Percentiles rank a stretch among this genome's conserved stretches.
phyloP scores from a whole-genome alignment of 2,113 vertebrate genomes.

The Cephalopterus ornatus region DNA sequence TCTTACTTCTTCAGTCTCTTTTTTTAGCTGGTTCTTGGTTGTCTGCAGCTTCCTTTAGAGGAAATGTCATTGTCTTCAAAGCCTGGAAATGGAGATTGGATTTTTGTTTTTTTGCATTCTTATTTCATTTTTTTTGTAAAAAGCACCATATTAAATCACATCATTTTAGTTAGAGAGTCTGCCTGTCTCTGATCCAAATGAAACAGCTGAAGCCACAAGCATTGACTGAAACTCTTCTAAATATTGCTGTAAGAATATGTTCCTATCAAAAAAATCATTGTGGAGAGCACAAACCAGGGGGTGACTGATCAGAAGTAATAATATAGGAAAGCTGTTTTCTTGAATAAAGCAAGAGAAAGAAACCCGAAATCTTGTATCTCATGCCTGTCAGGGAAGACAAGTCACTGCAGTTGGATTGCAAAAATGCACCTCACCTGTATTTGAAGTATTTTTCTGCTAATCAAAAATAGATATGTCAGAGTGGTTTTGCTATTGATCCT shows the following conservation, averaged over 20 bases:
- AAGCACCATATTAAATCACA: background rate
- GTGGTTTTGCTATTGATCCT: rapidly evolving
- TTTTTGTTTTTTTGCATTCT: background rate
- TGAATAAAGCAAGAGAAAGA: background rate
- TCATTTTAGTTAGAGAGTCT: background rate
- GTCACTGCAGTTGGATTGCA: background rate
- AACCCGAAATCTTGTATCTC: background rate
- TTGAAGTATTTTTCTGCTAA: background rate
- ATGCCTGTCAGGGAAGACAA: background rate
- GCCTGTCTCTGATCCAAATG: background rate
- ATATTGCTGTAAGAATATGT: background rate
- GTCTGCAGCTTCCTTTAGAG: background rate
- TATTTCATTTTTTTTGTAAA: background rate
- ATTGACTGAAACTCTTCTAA: background rate
- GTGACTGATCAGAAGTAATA: background rate
- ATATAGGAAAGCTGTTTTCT: background rate
- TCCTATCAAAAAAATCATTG: background rate
- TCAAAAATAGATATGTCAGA: background rate
- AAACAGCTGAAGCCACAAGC: background rate
- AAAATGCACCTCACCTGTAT: background rate
- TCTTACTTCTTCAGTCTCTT: background rate
- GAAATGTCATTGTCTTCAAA: background rate
- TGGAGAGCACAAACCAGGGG: background rate
- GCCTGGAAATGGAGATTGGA: background rate
- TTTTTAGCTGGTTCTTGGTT: background rate